Conservation (phyloP, 2,113 vertebrate species). For the Hippocampus barbouri region DNA sequence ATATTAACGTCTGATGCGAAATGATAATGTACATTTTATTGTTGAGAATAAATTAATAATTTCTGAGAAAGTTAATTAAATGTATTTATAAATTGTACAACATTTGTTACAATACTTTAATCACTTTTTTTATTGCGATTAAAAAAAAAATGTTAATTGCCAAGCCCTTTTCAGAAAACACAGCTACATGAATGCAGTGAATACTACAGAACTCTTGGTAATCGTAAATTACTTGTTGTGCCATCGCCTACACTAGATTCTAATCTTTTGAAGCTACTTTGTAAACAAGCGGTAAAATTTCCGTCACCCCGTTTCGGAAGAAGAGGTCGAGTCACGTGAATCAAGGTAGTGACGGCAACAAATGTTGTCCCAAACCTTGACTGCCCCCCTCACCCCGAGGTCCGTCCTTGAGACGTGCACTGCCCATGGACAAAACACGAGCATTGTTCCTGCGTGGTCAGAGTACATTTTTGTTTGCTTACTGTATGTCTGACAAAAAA, state of each 20-base stretch:
- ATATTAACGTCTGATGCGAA: too few species aligned
- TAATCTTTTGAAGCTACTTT: not conserved
- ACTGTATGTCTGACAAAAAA: not conserved
- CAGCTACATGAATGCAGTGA: too few species aligned
- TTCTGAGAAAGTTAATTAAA: too few species aligned
- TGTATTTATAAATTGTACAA: too few species aligned
- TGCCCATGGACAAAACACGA: not conserved
- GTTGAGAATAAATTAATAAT: too few species aligned
- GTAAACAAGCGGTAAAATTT: not conserved
- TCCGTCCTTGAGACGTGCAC: not conserved
- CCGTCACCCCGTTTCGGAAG: constrained; percentile 7
- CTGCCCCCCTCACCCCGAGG: constrained; percentile 19
- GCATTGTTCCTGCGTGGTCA: not conserved
- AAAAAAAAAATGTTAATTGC: too few species aligned
- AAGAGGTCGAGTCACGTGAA: constrained; percentile 12
- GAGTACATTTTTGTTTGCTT: not conserved
- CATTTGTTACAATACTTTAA: too few species aligned
- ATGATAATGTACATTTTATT: too few species aligned
- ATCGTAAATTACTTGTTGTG: not conserved
- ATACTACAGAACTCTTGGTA: too few species aligned
- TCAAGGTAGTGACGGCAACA: constrained; percentile 27
- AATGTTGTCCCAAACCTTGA: constrained; percentile 74
- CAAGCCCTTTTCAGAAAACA: too few species aligned
- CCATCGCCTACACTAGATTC: not conserved
- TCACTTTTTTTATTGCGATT: too few species aligned